A percentile compares a stretch with the other conserved stretches of the same genome.
Evolutionary conservation across 2,113 vertebrate genomes (phyloP).

Genomic region (Tyrannus savana): DNA sequence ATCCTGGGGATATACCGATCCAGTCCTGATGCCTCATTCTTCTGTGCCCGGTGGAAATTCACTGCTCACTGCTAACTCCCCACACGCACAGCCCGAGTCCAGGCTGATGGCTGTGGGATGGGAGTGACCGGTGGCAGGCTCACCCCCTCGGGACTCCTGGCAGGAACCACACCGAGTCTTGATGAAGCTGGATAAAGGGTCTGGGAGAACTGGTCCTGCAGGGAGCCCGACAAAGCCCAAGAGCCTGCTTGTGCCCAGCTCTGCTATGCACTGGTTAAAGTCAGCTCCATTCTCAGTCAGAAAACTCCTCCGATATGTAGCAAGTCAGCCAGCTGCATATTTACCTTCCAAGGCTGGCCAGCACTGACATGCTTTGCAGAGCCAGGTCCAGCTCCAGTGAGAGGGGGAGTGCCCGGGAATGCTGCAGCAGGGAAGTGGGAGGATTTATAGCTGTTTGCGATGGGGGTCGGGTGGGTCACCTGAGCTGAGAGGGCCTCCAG

Average conservation of each 20-base stretch:
- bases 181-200: neutral
- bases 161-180: neutral
- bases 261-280: neutral
- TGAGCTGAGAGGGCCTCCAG: neutral
- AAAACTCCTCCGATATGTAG: neutral
- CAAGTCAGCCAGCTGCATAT: neutral
- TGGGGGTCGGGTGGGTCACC: neutral
- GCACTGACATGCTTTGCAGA: neutral
- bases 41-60: rapidly evolving
- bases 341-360: neutral
- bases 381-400: neutral
- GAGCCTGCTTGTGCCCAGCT: neutral
- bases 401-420: neutral
- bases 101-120: neutral
- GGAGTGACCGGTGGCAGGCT: neutral
- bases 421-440: neutral
- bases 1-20: neutral
- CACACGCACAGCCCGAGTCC: rapidly evolving
- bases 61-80: rapidly evolving
- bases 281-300: neutral
- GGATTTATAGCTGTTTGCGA: slow-evolving; percentile 20
- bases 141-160: rapidly evolving
- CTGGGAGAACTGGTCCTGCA: neutral
- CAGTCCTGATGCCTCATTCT: neutral
- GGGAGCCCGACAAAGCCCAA: neutral